A percentile compares a stretch with the other conserved stretches of the same genome.
phyloP scores from a whole-genome alignment of 1,140 invertebrate genomes.

The Micrasema longulum region DNA sequence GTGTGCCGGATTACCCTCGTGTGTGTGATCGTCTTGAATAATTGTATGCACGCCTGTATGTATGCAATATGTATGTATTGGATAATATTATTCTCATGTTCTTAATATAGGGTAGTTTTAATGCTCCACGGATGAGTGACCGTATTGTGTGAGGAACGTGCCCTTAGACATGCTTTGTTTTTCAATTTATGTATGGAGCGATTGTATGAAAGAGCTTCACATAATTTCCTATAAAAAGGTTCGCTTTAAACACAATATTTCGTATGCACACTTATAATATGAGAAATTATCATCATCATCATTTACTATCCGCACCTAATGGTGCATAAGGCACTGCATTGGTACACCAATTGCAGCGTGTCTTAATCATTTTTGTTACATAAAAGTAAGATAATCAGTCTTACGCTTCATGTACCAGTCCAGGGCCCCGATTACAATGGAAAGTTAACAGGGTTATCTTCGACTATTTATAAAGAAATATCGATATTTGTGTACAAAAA shows the following conservation, averaged over 20 bases:
- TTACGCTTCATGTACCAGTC: no score
- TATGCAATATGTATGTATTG: background rate
- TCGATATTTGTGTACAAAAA: no score
- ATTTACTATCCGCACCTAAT: no score
- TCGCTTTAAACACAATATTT: no score
- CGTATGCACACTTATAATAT: background rate
- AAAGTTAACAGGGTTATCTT: no score
- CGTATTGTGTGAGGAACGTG: slow-evolving; percentile 33
- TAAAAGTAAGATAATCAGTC: no score
- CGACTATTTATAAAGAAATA: no score
- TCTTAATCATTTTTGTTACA: no score
- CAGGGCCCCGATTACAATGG: no score
- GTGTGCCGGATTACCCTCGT: slow-evolving; percentile 16
- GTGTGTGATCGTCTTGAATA: slow-evolving; percentile 14
- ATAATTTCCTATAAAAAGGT: background rate
- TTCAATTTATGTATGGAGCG: slow-evolving; percentile 30
- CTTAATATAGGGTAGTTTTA: slow-evolving; percentile 37
- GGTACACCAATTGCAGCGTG: no score
- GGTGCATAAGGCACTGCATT: no score
- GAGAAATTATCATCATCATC: no score
- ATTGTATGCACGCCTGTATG: background rate
- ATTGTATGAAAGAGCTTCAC: slow-evolving; percentile 19
- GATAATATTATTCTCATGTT: slow-evolving; percentile 33
- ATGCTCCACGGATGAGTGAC: slow-evolving; percentile 39
- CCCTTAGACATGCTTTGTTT: slow-evolving; percentile 36